Evolutionary conservation across 2,888 invertebrate species (phyloP), one percentile per base, ranked within the genome.

Genomic region (Lepidochrysops patricia): DNA sequence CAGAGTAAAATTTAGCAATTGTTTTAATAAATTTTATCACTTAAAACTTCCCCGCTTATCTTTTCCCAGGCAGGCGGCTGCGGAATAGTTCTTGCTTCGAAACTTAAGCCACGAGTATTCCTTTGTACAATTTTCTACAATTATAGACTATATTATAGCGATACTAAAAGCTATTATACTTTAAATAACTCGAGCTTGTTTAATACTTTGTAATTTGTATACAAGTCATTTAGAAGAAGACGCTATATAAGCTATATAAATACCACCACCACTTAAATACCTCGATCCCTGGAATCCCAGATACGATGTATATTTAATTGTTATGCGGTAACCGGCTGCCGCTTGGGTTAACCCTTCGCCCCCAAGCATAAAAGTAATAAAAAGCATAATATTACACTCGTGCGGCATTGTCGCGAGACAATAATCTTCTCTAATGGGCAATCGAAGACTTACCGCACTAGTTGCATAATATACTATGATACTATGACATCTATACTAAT

Each of bases 51-150:
- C 29, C 13, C 52, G 27, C 29, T 52, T 54, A 32, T 32, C 54
- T 54, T 23, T 13, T 29, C 19, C 27, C 54, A 43, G 32, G 12
- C 27, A 27, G 15, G 15, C 54, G 54, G 54, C 32, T 9, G 54
- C 19, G 26, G 32, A 29, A 54, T 54, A 54, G 32, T 54, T 54
- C 54, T 29, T 54, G 32, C 29, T 27, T 32, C 27, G 23, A 54
- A 32, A 54, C 54, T 54, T 54, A 29, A 32, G 32, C 29, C 54
- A 29, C 19, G 54, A 29, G 29, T 54, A 54, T 54, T 54, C 54
- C 54, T 54, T 54, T 54, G 54, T 32, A 29, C 32, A 54, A 19
- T 54, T 54, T 54, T 54, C 54, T 15, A 32, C 32, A 54, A 54
- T 54, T 54, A 54, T 15, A 12, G 32, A 32, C 29, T 54, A 32